A percentile compares a stretch with the other conserved stretches of the same genome.
These are phyloP conservation scores for Hydraecia micacea DNA, from an alignment of 2,888 invertebrate genomes.

Conservation along the genomic window DNA sequence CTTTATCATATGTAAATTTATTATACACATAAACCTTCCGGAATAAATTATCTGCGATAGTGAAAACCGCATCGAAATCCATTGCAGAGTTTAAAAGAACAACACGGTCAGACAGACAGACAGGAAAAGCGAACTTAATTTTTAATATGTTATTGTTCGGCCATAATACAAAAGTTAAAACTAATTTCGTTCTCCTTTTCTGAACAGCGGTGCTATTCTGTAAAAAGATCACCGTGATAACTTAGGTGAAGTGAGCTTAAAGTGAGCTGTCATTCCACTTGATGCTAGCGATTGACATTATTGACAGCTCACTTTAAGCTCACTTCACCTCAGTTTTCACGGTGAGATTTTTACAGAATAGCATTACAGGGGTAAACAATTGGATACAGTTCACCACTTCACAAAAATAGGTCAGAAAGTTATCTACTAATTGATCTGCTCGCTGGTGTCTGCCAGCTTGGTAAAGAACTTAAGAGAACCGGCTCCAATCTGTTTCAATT, in stretches of 20 bases:
- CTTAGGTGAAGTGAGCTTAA: no score
- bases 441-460: constrained; percentile 6
- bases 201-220: no score
- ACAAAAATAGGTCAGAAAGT: constrained; percentile 29
- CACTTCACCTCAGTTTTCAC: no score
- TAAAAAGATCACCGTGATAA: no score
- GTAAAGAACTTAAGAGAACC: constrained; percentile 21
- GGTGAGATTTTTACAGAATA: no score
- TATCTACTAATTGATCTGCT: constrained; percentile 36
- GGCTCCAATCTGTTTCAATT: constrained; percentile 16
- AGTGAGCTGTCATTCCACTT: no score
- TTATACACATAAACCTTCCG: background rate
- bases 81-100: background rate
- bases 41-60: background rate
- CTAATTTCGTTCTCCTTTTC: background rate
- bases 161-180: background rate
- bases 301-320: no score
- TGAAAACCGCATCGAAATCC: background rate
- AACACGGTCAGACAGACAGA: background rate
- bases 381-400: background rate
- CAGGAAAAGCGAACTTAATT: background rate
- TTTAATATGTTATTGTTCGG: background rate
- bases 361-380: background rate
- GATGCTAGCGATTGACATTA: no score
- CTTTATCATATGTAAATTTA: background rate